Conservation (phyloP, 2,797 vertebrate genomes). For the Graptemys geographica region DNA sequence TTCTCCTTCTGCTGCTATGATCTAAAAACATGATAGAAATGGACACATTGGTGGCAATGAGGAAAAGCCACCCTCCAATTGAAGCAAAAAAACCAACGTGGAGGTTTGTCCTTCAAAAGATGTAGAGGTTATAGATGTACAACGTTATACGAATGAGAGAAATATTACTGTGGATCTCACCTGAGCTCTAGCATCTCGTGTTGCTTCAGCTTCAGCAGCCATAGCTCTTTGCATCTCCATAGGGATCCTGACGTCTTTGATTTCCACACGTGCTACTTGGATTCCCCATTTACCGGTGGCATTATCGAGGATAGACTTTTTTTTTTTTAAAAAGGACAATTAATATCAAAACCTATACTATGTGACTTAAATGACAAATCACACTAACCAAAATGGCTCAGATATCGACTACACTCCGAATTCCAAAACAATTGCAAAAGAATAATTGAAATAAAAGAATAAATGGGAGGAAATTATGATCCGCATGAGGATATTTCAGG, state of each 20-base stretch:
- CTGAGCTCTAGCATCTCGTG: slow-evolving; percentile 79
- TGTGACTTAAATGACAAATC: accelerated
- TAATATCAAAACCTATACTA: background rate
- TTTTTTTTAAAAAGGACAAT: background rate
- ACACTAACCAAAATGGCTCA: background rate
- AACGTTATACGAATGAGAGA: background rate
- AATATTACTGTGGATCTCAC: slow-evolving; percentile 43
- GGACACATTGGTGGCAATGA: accelerated
- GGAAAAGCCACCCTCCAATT: background rate
- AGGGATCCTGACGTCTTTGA: slow-evolving; percentile 84
- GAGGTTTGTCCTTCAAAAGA: no score
- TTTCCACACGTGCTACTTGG: slow-evolving; percentile 83
- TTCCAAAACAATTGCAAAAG: background rate
- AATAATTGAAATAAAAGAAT: background rate
- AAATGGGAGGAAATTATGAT: background rate
- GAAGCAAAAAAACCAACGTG: background rate
- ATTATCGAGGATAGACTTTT: slow-evolving; percentile 56
- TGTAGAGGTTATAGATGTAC: background rate
- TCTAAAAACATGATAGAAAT: slow-evolving; percentile 60
- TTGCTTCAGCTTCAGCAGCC: slow-evolving; percentile 85
- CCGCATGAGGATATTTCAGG: background rate
- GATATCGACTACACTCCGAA: background rate
- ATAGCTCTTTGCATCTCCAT: slow-evolving; percentile 83
- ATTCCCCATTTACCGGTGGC: slow-evolving; percentile 83
- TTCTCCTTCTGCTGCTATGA: slow-evolving; percentile 85